Percentiles rank a stretch among this genome's conserved stretches.
Evolutionary conservation across 2,888 invertebrate genomes (phyloP).

Genomic region (Anaspis maculata): DNA sequence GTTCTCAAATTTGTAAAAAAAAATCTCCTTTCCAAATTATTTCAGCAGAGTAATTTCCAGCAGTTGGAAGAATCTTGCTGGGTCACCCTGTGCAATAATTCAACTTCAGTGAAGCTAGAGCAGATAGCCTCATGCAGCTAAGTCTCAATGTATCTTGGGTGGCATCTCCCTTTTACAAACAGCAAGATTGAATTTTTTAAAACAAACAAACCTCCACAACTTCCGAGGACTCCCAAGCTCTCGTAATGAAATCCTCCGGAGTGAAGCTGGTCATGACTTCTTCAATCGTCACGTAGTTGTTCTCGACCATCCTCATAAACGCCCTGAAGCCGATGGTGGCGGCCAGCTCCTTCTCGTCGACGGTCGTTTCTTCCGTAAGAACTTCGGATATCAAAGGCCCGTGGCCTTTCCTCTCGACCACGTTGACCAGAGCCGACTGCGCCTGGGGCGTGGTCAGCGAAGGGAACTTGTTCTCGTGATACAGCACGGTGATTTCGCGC

Average conservation of each 20-base stretch:
- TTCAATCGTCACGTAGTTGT: constrained; percentile 72
- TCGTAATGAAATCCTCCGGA: constrained; percentile 74
- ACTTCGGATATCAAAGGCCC: constrained; percentile 74
- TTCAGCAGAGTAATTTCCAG: no score
- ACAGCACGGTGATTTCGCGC: constrained; percentile 68
- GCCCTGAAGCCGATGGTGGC: constrained; percentile 79
- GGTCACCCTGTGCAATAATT: no score
- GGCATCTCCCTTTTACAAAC: no score
- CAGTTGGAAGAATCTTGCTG: no score
- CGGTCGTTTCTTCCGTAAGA: constrained; percentile 68
- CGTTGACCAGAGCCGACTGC: constrained; percentile 74
- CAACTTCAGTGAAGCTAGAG: no score
- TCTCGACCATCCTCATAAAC: constrained; percentile 77
- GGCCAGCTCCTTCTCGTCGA: constrained; percentile 68
- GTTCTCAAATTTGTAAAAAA: no score
- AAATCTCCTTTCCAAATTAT: no score
- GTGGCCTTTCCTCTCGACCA: constrained; percentile 77
- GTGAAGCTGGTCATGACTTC: constrained; percentile 75
- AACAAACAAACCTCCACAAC: constrained; percentile 62
- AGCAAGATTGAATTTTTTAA: no score
- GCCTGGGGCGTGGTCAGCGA: constrained; percentile 72
- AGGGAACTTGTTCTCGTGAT: constrained; percentile 71
- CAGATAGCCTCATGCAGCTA: no score
- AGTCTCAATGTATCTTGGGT: no score
- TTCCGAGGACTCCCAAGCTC: constrained; percentile 72